These are phyloP conservation scores for Bradypodion pumilum DNA, from an alignment of 2,797 vertebrate genomes.

Conservation along the genomic window DNA sequence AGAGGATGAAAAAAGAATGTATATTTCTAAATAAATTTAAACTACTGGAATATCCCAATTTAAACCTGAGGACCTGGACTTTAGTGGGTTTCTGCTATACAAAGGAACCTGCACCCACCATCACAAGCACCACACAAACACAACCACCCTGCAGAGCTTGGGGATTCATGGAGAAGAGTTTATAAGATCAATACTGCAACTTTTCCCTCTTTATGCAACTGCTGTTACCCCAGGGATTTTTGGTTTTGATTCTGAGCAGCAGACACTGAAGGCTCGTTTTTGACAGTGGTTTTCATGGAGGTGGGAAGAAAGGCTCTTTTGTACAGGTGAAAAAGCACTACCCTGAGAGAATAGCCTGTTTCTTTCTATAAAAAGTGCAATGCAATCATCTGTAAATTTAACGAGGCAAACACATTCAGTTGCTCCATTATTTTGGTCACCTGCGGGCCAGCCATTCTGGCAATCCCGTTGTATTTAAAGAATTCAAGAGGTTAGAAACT, in stretches of 20 bases:
- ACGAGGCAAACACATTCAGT: not conserved
- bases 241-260: not conserved
- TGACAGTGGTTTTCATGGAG: not conserved
- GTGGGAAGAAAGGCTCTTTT: too few species aligned
- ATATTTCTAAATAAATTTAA: not conserved
- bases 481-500: not conserved
- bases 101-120: not conserved
- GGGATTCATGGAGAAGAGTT: slow-evolving; percentile 18
- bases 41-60: not conserved
- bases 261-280: not conserved
- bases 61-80: not conserved
- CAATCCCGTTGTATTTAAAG: not conserved
- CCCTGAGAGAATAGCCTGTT: not conserved
- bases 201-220: not conserved
- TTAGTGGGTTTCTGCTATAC: not conserved
- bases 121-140: not conserved
- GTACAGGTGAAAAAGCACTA: not conserved
- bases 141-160: not conserved
- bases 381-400: not conserved
- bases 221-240: not conserved
- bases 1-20: too few species aligned
- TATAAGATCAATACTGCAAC: not conserved
- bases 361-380: not conserved
- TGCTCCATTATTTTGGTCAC: not conserved
- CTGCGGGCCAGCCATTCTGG: not conserved